A percentile compares a stretch with the other conserved stretches of the same genome.
These are phyloP conservation scores for Mionectes olivaceus DNA, from an alignment of 2,797 vertebrate species.

Conservation along the genomic window DNA sequence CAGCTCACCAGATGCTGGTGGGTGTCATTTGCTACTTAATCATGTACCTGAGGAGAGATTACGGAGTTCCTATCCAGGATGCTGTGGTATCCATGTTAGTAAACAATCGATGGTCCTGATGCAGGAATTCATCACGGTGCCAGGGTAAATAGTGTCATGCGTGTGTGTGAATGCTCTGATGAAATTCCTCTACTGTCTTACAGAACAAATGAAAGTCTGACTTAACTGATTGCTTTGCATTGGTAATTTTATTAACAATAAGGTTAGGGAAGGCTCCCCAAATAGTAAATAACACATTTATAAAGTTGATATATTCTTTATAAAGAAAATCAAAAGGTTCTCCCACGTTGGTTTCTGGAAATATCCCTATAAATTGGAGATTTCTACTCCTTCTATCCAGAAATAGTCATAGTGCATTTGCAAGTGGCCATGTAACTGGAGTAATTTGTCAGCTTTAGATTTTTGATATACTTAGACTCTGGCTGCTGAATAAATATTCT, in stretches of 20 bases:
- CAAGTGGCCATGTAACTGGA: not conserved
- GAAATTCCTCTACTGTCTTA: not conserved
- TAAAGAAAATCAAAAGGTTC: not conserved
- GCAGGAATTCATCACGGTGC: not conserved
- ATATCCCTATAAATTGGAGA: not conserved
- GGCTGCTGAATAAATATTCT: not conserved
- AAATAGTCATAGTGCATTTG: not conserved
- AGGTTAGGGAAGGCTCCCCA: not conserved
- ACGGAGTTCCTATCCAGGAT: not conserved
- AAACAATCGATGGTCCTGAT: not conserved
- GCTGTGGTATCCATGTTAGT: slow-evolving; percentile 46
- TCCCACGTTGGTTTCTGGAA: not conserved
- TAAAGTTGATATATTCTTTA: not conserved
- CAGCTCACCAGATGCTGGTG: slow-evolving; percentile 68
- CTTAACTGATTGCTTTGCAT: not conserved
- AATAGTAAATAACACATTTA: not conserved
- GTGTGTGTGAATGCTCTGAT: not conserved
- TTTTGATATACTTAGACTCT: not conserved
- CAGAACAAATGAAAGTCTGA: not conserved
- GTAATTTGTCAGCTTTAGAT: not conserved
- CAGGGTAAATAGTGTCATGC: not conserved
- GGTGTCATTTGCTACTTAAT: slow-evolving; percentile 70
- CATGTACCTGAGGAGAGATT: slow-evolving; percentile 55
- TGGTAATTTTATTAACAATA: not conserved
- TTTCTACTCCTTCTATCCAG: not conserved